Evolutionary conservation across 2,113 vertebrate genomes (phyloP).

Genomic region (Aplodontia rufa): DNA sequence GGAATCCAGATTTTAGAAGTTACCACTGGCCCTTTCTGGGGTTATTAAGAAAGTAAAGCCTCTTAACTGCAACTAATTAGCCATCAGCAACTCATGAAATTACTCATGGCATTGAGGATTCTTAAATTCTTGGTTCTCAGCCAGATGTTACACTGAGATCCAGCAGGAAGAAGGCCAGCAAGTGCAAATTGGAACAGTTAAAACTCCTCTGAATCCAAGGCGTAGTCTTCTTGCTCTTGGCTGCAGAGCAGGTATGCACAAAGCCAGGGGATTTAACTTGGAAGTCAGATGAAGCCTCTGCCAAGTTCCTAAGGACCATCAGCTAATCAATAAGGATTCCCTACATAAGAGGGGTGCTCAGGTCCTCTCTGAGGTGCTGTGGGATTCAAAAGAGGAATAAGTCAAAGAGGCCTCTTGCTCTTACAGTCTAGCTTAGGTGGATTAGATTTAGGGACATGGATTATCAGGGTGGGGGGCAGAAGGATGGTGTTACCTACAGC

Average conservation of each 20-base stretch:
- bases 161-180: conserved; percentile 58
- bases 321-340: background rate
- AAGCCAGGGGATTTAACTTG: background rate
- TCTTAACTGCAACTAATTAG: conserved; percentile 73
- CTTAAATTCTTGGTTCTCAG: conserved; percentile 34
- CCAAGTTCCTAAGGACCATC: background rate
- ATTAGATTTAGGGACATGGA: background rate
- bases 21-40: conserved; percentile 30
- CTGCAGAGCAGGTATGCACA: background rate
- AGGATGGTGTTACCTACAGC: background rate
- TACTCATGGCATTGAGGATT: conserved; percentile 58
- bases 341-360: background rate
- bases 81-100: conserved; percentile 71
- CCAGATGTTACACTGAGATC: conserved; percentile 39
- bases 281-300: conserved; percentile 9
- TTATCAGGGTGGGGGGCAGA: background rate
- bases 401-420: background rate
- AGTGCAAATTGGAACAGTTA: conserved; percentile 44
- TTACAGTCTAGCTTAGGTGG: background rate
- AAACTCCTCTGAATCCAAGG: background rate
- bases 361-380: background rate
- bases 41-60: conserved; percentile 52
- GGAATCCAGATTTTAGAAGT: conserved; percentile 41
- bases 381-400: background rate
- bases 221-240: background rate